Evolutionary conservation across 2,888 invertebrate genomes (phyloP).

Genomic region (Meteorus colon): DNA sequence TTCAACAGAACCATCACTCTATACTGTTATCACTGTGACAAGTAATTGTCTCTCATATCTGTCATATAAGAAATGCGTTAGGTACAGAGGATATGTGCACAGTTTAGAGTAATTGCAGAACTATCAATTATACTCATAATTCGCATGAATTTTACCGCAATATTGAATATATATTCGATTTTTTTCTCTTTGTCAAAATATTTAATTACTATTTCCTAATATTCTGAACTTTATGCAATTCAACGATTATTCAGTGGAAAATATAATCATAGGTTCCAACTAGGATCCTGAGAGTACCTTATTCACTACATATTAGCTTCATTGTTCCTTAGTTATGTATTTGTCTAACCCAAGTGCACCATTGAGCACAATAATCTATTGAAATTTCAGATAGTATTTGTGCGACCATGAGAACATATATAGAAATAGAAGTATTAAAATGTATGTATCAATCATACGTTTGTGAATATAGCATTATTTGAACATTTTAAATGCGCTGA

Average conservation of each 20-base stretch:
- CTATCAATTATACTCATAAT: neutral
- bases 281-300: constrained; percentile 3
- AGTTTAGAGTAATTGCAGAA: neutral
- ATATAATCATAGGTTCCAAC: neutral
- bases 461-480: neutral
- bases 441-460: neutral
- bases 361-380: neutral
- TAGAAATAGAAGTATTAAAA: neutral
- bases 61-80: constrained; percentile 38
- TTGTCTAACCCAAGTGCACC: neutral
- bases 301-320: neutral
- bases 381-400: neutral
- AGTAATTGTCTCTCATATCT: neutral
- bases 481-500: neutral
- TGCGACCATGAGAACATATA: constrained; percentile 1
- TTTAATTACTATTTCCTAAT: neutral
- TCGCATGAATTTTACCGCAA: neutral
- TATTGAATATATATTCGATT: constrained; percentile 22
- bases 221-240: neutral
- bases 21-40: neutral
- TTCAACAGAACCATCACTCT: too few species aligned
- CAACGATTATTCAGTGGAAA: neutral
- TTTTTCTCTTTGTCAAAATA: constrained; percentile 12
- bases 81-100: constrained; percentile 50
- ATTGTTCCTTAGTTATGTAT: neutral